Base-by-base conservation (phyloP, 1,140 invertebrate genomes). In the Hypsibius dujardini region DNA sequence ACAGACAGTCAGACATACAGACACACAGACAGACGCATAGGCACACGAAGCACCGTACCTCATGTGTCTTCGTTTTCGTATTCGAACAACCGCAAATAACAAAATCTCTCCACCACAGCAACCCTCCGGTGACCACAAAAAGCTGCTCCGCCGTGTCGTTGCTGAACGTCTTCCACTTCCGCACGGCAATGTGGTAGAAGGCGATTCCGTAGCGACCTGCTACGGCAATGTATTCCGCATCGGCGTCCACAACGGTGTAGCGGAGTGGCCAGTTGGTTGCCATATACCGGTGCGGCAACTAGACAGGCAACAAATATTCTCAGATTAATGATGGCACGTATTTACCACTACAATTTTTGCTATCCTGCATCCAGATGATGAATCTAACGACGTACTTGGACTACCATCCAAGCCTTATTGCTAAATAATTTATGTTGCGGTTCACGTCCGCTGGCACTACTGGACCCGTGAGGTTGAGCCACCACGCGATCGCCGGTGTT, bases 151-250 rank as follows among this genome's bases (percentile, higher is more conserved):
- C 84, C 71, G 90, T 93, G 84, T 98, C 95, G 81, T 98, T 99
- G 46, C 95, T 93, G 83, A 98, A 98, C 7, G 98, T 81, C 80
- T 95, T 95, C 95, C 95, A 98, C 76, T 91, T 88, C 59, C 90
- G 82, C 46, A 86, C 87, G 42, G 85, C 80, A 76, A 95, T 83
- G 46, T 88, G 92, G 80, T 95, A 98, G 82, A 95, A 90, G 69
- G 93, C 94, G 72, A 98, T 82, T 0, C 95, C 95, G 67, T 88
- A 89, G 71, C 90, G 84, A 2, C 95, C 95, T 69, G 95, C 94
- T 69, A 98, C 90, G 50, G 90, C 92, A 56, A 98, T 82, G 78
- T 89, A 88, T 74, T 88, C 83, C 42, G 91, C 92, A 59, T 85
- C 84, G 60, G 83, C 81, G 80, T 95, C 91, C 73, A 95, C 88